Base-by-base conservation (phyloP, 2,888 invertebrate genomes). In the Strigamia transsilvanica region DNA sequence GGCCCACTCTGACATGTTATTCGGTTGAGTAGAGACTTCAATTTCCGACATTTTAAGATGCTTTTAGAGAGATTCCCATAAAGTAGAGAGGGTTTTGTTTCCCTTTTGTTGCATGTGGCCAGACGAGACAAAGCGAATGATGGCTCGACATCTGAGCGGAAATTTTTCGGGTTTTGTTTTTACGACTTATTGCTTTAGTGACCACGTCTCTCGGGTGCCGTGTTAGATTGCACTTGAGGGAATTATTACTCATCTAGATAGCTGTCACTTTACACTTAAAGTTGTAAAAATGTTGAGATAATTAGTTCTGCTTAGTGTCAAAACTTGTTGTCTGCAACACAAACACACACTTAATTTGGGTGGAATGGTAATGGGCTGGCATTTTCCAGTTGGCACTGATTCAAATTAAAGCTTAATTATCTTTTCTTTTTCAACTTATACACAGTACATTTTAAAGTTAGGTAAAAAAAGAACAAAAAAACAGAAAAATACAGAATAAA, bases 101-200 rank as follows among this genome's bases (percentile, higher is more conserved):
- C 23, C 61, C 18, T 23, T 66, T n/a, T 21, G 13, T 23, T 66
- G n/a, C 13, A 3, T 66, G 4, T n/a, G 21, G 12, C 21, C 61
- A n/a, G 21, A 5, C 46, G n/a, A 13, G 15, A 12, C 46, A 10
- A 66, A 23, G 23, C 21, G 61, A 66, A 1, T 23, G 12, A 51
- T 51, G 34, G 4, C 10, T 51, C 10, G 51, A 51, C 51, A 51
- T 6, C n/a, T n/a, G 51, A 61, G 23, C n/a, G 61, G 61, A 61
- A 61, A 21, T 61, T 61, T 61, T 61, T 61, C 61, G 10, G 61
- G 61, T 61, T 61, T 61, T 61, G 61, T 61, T 66, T 66, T 66
- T 66, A 23, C 61, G 23, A 23, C 18, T 66, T 66, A 23, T 66
- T 66, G 23, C 61, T 23, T 66, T 66, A 21, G 61, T 66, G 61